phyloP scores from a whole-genome alignment of 2,797 vertebrate genomes.

The Mycteria americana region DNA sequence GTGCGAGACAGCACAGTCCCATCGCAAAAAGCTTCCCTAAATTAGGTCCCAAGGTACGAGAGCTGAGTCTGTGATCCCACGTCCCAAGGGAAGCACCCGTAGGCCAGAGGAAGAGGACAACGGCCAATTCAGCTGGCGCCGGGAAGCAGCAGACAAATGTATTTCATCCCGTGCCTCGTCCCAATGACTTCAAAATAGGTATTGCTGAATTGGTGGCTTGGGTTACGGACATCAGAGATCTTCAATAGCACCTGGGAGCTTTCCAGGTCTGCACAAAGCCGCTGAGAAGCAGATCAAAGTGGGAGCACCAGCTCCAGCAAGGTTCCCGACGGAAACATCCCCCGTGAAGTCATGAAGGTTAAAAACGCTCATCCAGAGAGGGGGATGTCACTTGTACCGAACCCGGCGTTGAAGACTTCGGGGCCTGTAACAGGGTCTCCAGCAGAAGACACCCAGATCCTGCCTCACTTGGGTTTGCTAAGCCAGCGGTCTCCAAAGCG shows the following conservation, averaged over 20 bases:
- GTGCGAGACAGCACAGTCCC: too few species aligned
- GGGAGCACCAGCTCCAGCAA: background rate
- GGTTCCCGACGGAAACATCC: too few species aligned
- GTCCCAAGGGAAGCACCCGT: background rate
- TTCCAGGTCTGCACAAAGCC: background rate
- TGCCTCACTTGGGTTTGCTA: background rate
- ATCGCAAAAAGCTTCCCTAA: too few species aligned
- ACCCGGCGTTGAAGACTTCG: background rate
- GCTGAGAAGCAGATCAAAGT: too few species aligned
- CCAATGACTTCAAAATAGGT: too few species aligned
- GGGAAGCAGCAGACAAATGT: background rate
- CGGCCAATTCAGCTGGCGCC: background rate
- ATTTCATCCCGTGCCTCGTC: too few species aligned
- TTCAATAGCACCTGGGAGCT: background rate
- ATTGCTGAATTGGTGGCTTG: too few species aligned
- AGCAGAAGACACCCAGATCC: too few species aligned
- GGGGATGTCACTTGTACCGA: background rate
- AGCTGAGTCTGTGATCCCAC: too few species aligned
- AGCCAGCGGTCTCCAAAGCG: background rate
- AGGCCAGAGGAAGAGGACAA: background rate
- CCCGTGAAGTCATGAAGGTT: background rate
- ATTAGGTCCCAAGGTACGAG: background rate
- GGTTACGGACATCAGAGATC: background rate
- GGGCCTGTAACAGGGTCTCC: background rate
- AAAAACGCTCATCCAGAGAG: background rate